These are phyloP conservation scores for Pelecanoides urinatrix DNA, from an alignment of 2,113 vertebrate species.

Conservation along the genomic window DNA sequence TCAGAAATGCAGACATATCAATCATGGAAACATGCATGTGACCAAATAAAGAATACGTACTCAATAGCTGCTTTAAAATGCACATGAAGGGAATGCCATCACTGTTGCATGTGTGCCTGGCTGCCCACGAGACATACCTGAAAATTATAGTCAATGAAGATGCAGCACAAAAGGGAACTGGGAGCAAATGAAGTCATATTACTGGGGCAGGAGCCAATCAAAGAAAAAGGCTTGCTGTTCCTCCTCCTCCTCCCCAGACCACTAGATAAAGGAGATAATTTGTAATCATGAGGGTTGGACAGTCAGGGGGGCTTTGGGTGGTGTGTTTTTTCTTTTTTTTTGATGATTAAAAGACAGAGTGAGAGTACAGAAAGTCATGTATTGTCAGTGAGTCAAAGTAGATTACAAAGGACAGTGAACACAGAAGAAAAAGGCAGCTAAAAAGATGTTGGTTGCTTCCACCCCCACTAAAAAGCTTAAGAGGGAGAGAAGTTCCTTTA, in stretches of 20 bases:
- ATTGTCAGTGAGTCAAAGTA: conserved; percentile 60
- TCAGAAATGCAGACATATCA: background rate
- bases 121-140: background rate
- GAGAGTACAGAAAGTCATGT: conserved; percentile 16
- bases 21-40: background rate
- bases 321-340: background rate
- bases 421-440: conserved; percentile 42
- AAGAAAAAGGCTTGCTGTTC: conserved; percentile 27
- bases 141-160: conserved; percentile 1
- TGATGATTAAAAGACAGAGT: conserved; percentile 49
- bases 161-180: background rate
- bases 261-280: conserved; percentile 38
- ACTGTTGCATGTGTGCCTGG: background rate
- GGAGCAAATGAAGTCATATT: conserved; percentile 24
- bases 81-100: background rate
- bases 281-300: conserved; percentile 52
- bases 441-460: background rate
- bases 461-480: conserved; percentile 40
- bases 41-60: background rate
- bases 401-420: conserved; percentile 63
- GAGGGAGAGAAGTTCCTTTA: conserved; percentile 55
- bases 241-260: conserved; percentile 35
- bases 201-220: background rate
- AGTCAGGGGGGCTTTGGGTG: background rate
- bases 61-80: background rate